Conservation (phyloP, 1,140 invertebrate species). For the Mactra quadrangularis region DNA sequence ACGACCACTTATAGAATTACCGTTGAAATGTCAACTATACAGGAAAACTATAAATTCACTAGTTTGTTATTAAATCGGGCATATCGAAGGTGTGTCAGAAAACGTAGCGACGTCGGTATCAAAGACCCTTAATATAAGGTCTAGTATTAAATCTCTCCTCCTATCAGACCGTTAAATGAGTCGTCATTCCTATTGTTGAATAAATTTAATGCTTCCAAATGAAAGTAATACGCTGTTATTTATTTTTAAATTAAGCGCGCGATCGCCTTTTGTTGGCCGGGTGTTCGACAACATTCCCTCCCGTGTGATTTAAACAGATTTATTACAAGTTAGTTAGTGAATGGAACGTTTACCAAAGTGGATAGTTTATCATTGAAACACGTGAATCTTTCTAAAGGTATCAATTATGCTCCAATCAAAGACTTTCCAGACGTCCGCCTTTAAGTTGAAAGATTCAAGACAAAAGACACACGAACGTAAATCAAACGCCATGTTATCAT, state of each 20-base stretch:
- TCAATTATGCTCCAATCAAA: background rate
- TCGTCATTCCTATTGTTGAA: constrained; percentile 42
- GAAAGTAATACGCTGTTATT: constrained; percentile 49
- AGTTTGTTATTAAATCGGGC: constrained; percentile 46
- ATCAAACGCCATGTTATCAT: too few relatives aligned
- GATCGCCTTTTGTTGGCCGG: constrained; percentile 44
- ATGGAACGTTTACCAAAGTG: constrained; percentile 28
- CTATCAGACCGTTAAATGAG: constrained; percentile 30
- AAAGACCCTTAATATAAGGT: too few relatives aligned
- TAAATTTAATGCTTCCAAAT: constrained; percentile 47
- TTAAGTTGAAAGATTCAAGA: too few relatives aligned
- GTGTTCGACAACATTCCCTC: constrained; percentile 43
- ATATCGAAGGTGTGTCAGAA: constrained; percentile 15
- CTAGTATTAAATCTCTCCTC: constrained; percentile 13
- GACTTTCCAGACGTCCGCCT: too few relatives aligned
- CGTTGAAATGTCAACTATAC: constrained; percentile 49
- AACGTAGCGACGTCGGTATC: background rate
- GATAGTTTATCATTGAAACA: constrained; percentile 46
- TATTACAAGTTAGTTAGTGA: constrained; percentile 27
- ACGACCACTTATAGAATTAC: constrained; percentile 40
- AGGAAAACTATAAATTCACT: constrained; percentile 8
- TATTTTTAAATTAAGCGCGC: constrained; percentile 35
- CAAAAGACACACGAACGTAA: too few relatives aligned
- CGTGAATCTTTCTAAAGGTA: constrained; percentile 19
- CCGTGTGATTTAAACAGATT: constrained; percentile 48